Base-by-base conservation (phyloP, 2,888 invertebrate species). In the Octodonta nipae region DNA sequence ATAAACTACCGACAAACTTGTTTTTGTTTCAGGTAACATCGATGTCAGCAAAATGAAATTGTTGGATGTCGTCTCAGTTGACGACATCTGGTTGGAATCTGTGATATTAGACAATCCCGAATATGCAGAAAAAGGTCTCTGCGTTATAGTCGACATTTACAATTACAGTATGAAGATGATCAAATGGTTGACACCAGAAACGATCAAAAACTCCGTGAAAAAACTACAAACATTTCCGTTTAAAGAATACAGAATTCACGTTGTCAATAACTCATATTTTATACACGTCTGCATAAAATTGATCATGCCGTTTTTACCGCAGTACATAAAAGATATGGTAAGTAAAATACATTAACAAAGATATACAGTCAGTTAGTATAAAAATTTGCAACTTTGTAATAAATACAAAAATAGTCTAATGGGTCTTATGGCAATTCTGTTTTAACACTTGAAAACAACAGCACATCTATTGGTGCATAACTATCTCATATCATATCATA, bases 41-140 rank as follows among this genome's bases (percentile, higher is more conserved):
- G 44, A 55, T 35, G 41, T 49, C 2, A 37, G 42, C 4, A 46
- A 43, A 35, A 45, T 49, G 22, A 11, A 22, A n/a, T 11, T 22
- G 4, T 11, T 44, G 15, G 56, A 59, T 20, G 36, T 56, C 30
- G 43, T 52, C 4, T 49, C 53, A 30, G 42, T 60, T 7, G 60
- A 60, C 32, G 58, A 58, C 34, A 40, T 58, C 2, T 58, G 58
- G 59, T 29, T 61, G 10, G 60, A 61, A 41, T 44, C 49, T 12
- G 47, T 56, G n/a, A 34, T 56, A 34, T 56, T 58, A 30, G 37
- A 44, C 33, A 56, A 60, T 30, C 53, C 56, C 33, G 45, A 48
- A 5, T 43, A 52, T 15, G 54, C 55, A 3, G 38, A 47, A 34
- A 52, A 54, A 20, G 62, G 62, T 3, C 33, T 60, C 5, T 54